Base-by-base conservation (phyloP, 2,797 vertebrate genomes). In the Muraenolepis orangiensis region DNA sequence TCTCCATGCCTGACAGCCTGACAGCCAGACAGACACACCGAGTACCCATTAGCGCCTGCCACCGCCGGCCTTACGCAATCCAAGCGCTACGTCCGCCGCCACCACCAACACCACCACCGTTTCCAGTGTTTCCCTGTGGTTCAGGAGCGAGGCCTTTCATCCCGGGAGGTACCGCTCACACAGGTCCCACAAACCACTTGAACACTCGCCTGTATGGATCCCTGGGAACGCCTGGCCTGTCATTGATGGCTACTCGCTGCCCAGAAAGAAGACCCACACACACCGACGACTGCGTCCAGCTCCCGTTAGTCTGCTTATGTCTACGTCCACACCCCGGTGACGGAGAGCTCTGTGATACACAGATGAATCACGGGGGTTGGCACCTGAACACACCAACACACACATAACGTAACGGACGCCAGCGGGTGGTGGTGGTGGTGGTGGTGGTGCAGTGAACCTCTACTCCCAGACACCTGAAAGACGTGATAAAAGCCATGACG, bases 131-230 rank as follows among this genome's bases (percentile, higher is more conserved):
- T 89, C 88, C 85, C 88, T 88, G 88, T 87, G 88, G 89, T 85
- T 73, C 8, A 34, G 3, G 5, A 80, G 72, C 84, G 81, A 84
- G 84, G 81, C 83, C 86, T 90, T 89, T 88, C 86, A 89, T 88
- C 86, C 87, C 71, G 72, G 75, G 86, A 81, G 82, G 74, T 79
- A 85, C 84, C 84, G 78, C 68, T 87, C 82, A 84, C 85, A 83
- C 85, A 83, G 80, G 86, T 90, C 85, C 90, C 86, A 88, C 87
- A 92, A 91, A 91, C 84, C 87, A n/a, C n/a, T n/a, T n/a, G 80
- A 20, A 69, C 76, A 83, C 79, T 84, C 86, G 80, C 82, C 77
- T 84, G 81, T 83, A 82, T 28, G 80, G 81, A 83, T 88, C 87
- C 78, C 82, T 78, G 71, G 72, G 72, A n/a, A 80, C 57, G 57